Base-by-base conservation (phyloP, 2,797 vertebrate genomes). In the Rhinichthys osculus region DNA sequence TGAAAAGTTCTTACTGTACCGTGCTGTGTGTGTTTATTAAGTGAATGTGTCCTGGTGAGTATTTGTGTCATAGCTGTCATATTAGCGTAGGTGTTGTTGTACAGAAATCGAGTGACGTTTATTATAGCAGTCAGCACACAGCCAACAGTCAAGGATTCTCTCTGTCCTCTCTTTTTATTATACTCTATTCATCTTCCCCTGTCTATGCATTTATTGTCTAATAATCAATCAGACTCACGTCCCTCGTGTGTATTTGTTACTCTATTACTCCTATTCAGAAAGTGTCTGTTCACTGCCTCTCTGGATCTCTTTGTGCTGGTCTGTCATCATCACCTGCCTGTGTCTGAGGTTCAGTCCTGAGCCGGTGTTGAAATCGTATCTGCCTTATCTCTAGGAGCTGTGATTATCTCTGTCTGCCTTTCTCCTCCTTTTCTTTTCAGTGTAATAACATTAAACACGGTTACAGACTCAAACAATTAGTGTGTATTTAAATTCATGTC, bases 371-470 rank as follows among this genome's bases (percentile, higher is more conserved):
- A 89, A 81, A 82, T 79, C 79, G 74, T 42, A 57, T 85, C 83
- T 76, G 78, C 71, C 19, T 78, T 76, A 19, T 83, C 81, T 74
- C 42, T 89, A 82, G 87, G 85, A 87, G 82, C 89, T 87, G 80
- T 87, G 59, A 84, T 88, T 89, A 87, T 88, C 66, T 78, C 54
- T 79, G 86, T 83, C 82, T 87, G 80, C 57, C 52, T 72, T n/a
- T 85, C 84, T 83, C 57, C 73, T 76, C 42, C 52, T 67, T 62
- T 82, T 35, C 54, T 70, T 80, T 85, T 81, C 59, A 47, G 33
- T 21, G 35, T 57, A 73, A 70, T 72, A 77, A 73, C 38, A 78
- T 66, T 85, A 38, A 81, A 78, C 81, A 54, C 13, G 10, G 67
- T 54, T 73, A 30, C 16, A 77, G 47, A 83, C 72, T 67, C 35